Evolutionary conservation across 2,113 vertebrate species (phyloP).

Genomic region (Tetrax tetrax): DNA sequence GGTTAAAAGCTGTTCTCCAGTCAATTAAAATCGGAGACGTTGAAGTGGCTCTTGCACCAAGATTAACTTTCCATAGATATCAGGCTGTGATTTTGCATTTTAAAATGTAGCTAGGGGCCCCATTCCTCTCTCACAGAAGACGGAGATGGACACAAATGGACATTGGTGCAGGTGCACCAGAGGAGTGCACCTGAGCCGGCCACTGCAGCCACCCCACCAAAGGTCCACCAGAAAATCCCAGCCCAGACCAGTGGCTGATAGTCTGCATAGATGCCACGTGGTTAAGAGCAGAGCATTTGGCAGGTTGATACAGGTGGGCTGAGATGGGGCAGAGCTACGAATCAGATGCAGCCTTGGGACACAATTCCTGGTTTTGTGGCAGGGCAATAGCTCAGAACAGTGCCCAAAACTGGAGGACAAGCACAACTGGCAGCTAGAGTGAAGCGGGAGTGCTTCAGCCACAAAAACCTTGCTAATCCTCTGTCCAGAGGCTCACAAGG

Average conservation of each 20-base stretch:
- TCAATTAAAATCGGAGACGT: slow-evolving; percentile 23
- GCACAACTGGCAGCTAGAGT: not conserved
- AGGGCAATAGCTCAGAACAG: not conserved
- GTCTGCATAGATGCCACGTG: not conserved
- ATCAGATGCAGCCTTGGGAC: not conserved
- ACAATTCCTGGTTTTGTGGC: not conserved
- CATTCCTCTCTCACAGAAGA: not conserved
- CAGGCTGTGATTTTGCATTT: not conserved
- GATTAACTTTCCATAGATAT: not conserved
- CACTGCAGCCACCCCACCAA: not conserved
- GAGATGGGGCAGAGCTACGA: not conserved
- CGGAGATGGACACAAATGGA: not conserved
- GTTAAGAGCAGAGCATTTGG: not conserved
- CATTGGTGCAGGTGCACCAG: not conserved
- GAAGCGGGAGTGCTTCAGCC: not conserved
- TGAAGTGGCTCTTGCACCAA: not conserved
- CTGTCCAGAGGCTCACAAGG: not conserved
- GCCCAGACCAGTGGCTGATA: not conserved
- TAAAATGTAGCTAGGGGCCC: not conserved
- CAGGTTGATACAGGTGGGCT: not conserved
- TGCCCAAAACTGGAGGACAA: not conserved
- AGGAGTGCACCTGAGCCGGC: not conserved
- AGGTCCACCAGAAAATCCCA: not conserved
- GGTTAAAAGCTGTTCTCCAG: slow-evolving; percentile 42
- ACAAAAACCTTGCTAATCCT: not conserved